Evolutionary conservation across 64 coral and sea anemone species (phyloP).

Genomic region (Astreopora myriophthalma): DNA sequence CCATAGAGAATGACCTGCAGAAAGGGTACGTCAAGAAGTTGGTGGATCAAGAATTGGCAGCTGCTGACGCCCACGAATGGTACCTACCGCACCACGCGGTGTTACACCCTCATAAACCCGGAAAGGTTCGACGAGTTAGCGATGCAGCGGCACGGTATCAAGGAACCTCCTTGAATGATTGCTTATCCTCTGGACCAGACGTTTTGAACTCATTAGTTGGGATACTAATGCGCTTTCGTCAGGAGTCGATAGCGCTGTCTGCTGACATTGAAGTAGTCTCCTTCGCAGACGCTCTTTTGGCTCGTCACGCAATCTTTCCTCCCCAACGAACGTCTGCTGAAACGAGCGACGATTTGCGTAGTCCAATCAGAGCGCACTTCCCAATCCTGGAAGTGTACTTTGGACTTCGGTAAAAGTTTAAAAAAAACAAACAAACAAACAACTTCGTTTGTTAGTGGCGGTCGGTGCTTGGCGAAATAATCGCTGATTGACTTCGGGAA

Average conservation of each 20-base stretch:
- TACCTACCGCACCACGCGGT: conserved; percentile 8
- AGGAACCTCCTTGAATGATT: neutral
- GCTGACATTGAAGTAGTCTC: conserved; percentile 3
- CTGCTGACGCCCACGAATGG: neutral
- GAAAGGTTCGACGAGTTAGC: neutral
- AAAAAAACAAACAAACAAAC: too few species aligned
- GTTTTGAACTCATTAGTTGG: conserved; percentile 1
- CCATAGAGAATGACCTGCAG: neutral
- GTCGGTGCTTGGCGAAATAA: too few species aligned
- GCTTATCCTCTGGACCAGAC: neutral
- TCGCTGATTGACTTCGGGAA: too few species aligned
- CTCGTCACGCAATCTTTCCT: too few species aligned
- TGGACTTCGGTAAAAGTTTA: too few species aligned
- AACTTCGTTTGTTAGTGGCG: too few species aligned
- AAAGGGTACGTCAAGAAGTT: neutral
- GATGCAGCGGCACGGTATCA: neutral
- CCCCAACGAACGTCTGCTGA: too few species aligned
- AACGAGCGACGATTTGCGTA: too few species aligned
- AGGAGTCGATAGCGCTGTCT: neutral
- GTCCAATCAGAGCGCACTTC: too few species aligned
- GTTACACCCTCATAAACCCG: neutral
- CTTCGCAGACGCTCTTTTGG: too few species aligned
- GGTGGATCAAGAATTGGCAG: neutral
- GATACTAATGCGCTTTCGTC: conserved; percentile 12
- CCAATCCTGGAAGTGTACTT: too few species aligned